Base-by-base conservation (phyloP, 2,888 invertebrate genomes). In the Callyntrura sp. region DNA sequence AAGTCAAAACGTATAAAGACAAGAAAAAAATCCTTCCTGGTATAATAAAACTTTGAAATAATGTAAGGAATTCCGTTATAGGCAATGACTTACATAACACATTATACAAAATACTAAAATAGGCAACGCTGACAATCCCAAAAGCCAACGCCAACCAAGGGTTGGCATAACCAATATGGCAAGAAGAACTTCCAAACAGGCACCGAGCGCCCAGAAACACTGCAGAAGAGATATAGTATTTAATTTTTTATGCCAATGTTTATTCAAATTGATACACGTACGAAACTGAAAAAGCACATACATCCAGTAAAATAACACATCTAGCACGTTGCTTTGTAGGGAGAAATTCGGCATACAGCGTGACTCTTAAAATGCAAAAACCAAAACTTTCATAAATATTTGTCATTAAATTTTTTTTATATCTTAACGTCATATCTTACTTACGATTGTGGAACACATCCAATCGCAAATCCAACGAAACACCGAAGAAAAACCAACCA, bases 191-290 rank as follows among this genome's bases (percentile, higher is more conserved):
- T 98, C 98, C 94, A 98, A 96, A 94, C 98, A 98, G 11, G 98
- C 98, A 51, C 99, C 99, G 65, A 99, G 95, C 0, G 98, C 98
- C 99, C 98, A 99, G 95, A 99, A 99, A 95, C 98, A 98, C 97
- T 98, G 23, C 25, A 43, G 17, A 70, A 60, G 45, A 5, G 1
- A 81, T 11, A 20, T 35, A 11, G 35, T 60, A 60, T 12, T 73
- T 14, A 43, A 78, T 17, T 28, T 5, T 70, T 17, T 4, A 68
- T 28, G 14, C 45, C 51, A 51, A n/a, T n/a, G 4, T 14, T 51
- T 57, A 43, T 70, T 35, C n/a, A 70, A 0, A 35, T 35, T 48
- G 4, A 76, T 51, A 51, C 11, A 20, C 9, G 43, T 28, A 65
- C 25, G 12, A 14, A 6, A 62, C 17, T 28, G 35, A 70, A 43